A percentile compares a stretch with the other conserved stretches of the same genome.
Evolutionary conservation across 2,113 vertebrate genomes (phyloP).

Genomic region (Cinclus mexicanus): DNA sequence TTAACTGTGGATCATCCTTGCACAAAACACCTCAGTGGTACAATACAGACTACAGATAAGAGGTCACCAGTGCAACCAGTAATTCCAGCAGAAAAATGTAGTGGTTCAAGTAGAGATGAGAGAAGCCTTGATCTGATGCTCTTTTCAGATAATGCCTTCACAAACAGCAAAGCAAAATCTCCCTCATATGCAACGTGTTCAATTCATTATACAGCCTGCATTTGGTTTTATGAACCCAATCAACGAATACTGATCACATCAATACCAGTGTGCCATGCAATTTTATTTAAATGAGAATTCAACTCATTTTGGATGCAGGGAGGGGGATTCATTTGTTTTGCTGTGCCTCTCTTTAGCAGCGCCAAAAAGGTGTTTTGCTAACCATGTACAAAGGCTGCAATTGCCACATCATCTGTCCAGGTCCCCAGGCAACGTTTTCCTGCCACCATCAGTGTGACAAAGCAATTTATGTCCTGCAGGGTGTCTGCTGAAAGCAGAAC

Average conservation of each 20-base stretch:
- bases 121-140: background rate
- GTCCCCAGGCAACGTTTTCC: background rate
- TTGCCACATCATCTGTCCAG: constrained; percentile 40
- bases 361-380: constrained; percentile 36
- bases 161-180: background rate
- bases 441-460: constrained; percentile 29
- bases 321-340: constrained; percentile 23
- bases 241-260: constrained; percentile 46
- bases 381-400: constrained; percentile 11
- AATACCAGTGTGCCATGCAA: constrained; percentile 8
- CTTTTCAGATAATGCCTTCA: constrained; percentile 1
- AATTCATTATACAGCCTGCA: constrained; percentile 12
- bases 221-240: constrained; percentile 55
- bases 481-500: background rate
- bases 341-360: background rate
- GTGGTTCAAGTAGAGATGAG: background rate
- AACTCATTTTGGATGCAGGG: constrained; percentile 2
- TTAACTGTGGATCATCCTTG: background rate
- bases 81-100: background rate
- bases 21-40: background rate
- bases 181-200: background rate
- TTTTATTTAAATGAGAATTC: constrained; percentile 61
- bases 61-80: background rate
- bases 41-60: background rate
- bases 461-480: constrained; percentile 21